These are phyloP conservation scores for Lepidonotus clava DNA, from an alignment of 2,888 invertebrate genomes.

Conservation along the genomic window DNA sequence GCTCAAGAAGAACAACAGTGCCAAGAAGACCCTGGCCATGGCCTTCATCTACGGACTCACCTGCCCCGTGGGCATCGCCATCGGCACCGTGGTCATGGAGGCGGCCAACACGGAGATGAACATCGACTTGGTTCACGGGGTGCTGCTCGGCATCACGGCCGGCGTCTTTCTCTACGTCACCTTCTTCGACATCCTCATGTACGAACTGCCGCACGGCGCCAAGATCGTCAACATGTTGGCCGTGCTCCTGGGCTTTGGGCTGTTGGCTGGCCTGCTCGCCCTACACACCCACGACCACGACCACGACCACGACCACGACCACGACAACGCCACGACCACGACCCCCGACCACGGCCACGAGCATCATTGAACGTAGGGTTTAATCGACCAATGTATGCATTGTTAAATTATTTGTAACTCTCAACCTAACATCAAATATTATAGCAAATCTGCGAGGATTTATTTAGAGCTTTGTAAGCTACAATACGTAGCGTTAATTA, in stretches of 20 bases:
- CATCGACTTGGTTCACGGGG: slow-evolving; percentile 71
- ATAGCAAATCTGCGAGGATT: too few relatives aligned
- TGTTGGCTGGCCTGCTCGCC: slow-evolving; percentile 24
- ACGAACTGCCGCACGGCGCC: slow-evolving; percentile 81
- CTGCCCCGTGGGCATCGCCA: slow-evolving; percentile 64
- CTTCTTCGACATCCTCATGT: slow-evolving; percentile 93
- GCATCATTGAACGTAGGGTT: too few relatives aligned
- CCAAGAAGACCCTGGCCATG: slow-evolving; percentile 9
- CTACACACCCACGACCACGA: slow-evolving; percentile 10
- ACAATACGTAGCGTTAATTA: too few relatives aligned
- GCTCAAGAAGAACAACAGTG: slow-evolving; percentile 36
- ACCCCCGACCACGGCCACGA: too few relatives aligned
- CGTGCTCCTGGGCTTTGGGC: slow-evolving; percentile 25
- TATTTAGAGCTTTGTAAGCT: too few relatives aligned
- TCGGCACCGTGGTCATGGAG: slow-evolving; percentile 65
- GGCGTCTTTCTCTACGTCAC: slow-evolving; percentile 96
- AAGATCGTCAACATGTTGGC: background rate
- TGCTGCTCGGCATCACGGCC: slow-evolving; percentile 90
- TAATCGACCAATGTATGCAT: too few relatives aligned
- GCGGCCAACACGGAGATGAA: slow-evolving; percentile 59
- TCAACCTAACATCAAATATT: too few relatives aligned
- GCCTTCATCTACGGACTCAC: slow-evolving; percentile 63
- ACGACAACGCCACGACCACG: too few relatives aligned
- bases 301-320: too few relatives aligned
- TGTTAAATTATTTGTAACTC: too few relatives aligned